Percentiles rank a stretch among this genome's conserved stretches.
phyloP scores from a whole-genome alignment of 2,888 invertebrate genomes.

The Campoplex nolae region DNA sequence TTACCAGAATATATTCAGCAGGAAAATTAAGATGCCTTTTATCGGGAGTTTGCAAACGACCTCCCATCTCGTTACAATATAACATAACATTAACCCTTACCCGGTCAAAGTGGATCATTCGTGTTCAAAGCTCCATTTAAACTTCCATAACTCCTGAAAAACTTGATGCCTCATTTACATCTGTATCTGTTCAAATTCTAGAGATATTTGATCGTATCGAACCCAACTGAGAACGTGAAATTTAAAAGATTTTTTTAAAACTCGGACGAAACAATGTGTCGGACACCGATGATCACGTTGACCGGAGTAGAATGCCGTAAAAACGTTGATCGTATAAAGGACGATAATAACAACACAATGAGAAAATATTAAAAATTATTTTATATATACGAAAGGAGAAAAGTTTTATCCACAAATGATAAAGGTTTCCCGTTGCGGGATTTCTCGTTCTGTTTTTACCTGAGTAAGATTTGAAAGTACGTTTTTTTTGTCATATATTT shows the following conservation, averaged over 20 bases:
- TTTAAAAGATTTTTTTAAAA: neutral
- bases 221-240: neutral
- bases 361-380: slow-evolving; percentile 72
- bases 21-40: slow-evolving; percentile 65
- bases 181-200: neutral
- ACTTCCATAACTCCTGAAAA: neutral
- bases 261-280: neutral
- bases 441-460: slow-evolving; percentile 43
- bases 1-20: slow-evolving; percentile 72
- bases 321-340: neutral
- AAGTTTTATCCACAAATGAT: neutral
- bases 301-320: neutral
- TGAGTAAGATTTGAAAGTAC: slow-evolving; percentile 64
- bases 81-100: slow-evolving; percentile 16
- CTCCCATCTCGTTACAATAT: slow-evolving; percentile 29
- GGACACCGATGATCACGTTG: neutral
- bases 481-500: slow-evolving; percentile 70
- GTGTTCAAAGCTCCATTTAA: neutral
- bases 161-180: neutral
- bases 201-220: neutral
- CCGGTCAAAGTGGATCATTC: neutral
- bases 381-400: slow-evolving; percentile 72
- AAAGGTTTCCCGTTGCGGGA: neutral
- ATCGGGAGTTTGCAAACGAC: slow-evolving; percentile 30
- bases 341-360: slow-evolving; percentile 2